Evolutionary conservation across 2,113 vertebrate species (phyloP), one percentile per base, ranked within the genome.

Genomic region (Bothrops jararaca): DNA sequence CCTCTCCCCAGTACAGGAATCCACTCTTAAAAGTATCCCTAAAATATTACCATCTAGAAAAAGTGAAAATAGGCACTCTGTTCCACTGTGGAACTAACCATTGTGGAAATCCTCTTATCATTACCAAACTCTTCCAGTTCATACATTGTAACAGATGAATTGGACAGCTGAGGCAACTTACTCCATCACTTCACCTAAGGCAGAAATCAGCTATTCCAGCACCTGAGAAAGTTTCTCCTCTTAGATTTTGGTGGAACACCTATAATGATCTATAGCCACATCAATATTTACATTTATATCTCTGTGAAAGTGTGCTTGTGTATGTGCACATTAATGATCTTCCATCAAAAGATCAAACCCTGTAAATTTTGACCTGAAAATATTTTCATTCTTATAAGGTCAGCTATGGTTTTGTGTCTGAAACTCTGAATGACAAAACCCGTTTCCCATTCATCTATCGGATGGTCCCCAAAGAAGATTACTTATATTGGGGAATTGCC

Each of bases 401-500:
- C 45, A 92, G 54, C 39, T 93, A 87, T 85, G 91, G 91, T 6
- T 56, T 88, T 50, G 90, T 91, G 42, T 54, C 94, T 20, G 3
- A 57, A 20, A 52, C 45, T 3, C 88, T 93, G 2, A 64, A 58
- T 29, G 88, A 95, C 4, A 93, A 94, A 53, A 18, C 4, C 3
- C 90, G 24, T 13, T 93, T 93, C 50, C 88, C 95, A 1, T 94
- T 90, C 4, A 24, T 95, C 34, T 93, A 94, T 18, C 91, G 88
- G 15, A 42, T 74, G 86, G 64, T 93, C 5, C 53, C 48, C 15
- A 87, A 53, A 50, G 86, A 94, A 22, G 80, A 5, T 6, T 4
- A 5, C 12, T 85, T 85, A 20, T 22, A 39, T 0, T 34, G 39
- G 26, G 91, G 48, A 1, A 50, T 95, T 1, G 23, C 69, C 15